Conservation (phyloP, 2,888 invertebrate genomes). For the Drosophila subquinaria region DNA sequence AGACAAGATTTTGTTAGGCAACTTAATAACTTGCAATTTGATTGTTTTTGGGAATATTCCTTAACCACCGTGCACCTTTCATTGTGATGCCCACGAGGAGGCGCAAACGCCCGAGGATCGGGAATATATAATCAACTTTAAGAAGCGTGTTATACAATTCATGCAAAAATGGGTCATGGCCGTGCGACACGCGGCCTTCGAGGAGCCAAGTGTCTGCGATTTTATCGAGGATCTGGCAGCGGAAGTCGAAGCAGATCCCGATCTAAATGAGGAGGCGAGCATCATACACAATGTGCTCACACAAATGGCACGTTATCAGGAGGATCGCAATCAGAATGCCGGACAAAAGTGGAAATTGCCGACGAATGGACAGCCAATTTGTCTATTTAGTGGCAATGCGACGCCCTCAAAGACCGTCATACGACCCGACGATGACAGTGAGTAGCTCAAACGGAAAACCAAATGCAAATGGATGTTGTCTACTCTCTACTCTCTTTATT, state of each 20-base stretch:
- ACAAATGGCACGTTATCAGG: slow-evolving; percentile 88
- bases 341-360: slow-evolving; percentile 90
- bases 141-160: slow-evolving; percentile 92
- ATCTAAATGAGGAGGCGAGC: slow-evolving; percentile 89
- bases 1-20: background rate
- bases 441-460: slow-evolving; percentile 82
- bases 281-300: slow-evolving; percentile 90
- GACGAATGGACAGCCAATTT: slow-evolving; percentile 89
- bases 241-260: slow-evolving; percentile 89
- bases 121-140: slow-evolving; percentile 89
- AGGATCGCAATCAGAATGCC: slow-evolving; percentile 87
- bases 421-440: slow-evolving; percentile 89
- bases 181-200: slow-evolving; percentile 90
- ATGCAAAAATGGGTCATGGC: slow-evolving; percentile 91
- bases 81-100: slow-evolving; percentile 85
- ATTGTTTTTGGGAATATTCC: slow-evolving; percentile 70
- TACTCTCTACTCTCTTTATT: background rate
- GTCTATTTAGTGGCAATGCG: slow-evolving; percentile 88
- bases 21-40: slow-evolving; percentile 35
- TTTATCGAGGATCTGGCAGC: slow-evolving; percentile 92
- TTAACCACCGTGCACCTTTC: slow-evolving; percentile 87
- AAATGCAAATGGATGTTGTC: background rate
- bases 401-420: slow-evolving; percentile 87
- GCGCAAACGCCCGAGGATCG: slow-evolving; percentile 88
- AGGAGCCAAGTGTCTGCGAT: slow-evolving; percentile 89